Conservation (phyloP, 92 coral and sea anemone genomes). For the Palythoa grandis region DNA sequence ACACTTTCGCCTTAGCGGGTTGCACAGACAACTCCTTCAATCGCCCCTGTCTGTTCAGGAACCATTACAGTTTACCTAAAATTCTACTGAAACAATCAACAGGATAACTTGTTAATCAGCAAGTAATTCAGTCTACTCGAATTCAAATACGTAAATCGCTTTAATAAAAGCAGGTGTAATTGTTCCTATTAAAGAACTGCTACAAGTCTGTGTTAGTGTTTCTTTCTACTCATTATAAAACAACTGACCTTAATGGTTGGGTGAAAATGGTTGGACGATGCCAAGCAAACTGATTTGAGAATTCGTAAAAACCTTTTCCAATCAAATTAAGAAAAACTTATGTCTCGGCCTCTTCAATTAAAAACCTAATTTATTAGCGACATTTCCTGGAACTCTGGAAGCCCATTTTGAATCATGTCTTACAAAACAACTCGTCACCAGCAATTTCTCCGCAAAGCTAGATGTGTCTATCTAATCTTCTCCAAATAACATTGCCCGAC, state of each 20-base stretch:
- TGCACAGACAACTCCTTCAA: not conserved
- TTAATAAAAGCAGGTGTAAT: not conserved
- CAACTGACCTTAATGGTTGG: too few species aligned
- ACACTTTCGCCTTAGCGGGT: not conserved
- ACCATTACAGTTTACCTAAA: not conserved
- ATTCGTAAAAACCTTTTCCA: too few species aligned
- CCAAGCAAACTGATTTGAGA: too few species aligned
- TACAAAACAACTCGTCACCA: not conserved
- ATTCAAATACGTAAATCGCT: not conserved
- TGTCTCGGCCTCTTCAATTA: not conserved
- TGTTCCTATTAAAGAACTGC: not conserved
- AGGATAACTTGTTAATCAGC: slow-evolving; percentile 14
- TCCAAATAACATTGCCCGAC: not conserved
- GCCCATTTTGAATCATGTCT: not conserved
- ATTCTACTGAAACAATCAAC: not conserved
- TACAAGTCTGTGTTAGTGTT: too few species aligned
- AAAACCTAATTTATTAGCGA: not conserved
- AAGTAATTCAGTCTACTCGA: not conserved
- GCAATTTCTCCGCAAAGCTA: not conserved
- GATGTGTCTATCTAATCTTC: not conserved
- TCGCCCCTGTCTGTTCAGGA: slow-evolving; percentile 31
- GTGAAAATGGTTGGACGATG: too few species aligned
- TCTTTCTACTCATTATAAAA: too few species aligned
- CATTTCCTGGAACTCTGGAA: not conserved
- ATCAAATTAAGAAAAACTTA: not conserved